A percentile compares a stretch with the other conserved stretches of the same genome.
phyloP scores from a whole-genome alignment of 2,113 vertebrate species.

The Thunnus thynnus region DNA sequence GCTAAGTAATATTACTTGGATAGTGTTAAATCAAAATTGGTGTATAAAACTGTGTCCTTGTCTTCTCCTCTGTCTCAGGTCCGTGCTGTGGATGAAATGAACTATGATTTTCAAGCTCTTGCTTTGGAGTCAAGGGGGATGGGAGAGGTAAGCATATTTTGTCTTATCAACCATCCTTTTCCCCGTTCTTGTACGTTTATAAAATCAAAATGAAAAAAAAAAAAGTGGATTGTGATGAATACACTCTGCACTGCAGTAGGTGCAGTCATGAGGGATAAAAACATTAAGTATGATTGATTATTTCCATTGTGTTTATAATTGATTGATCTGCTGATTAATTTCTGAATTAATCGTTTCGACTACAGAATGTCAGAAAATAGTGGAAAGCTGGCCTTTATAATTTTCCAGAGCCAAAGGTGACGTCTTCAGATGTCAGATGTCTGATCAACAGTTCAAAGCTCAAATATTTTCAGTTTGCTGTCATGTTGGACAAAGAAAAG shows the following conservation, averaged over 20 bases:
- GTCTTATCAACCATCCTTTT: background rate
- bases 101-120: slow-evolving; percentile 99
- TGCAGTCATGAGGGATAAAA: background rate
- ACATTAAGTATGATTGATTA: no score
- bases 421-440: no score
- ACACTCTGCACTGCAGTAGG: background rate
- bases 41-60: background rate
- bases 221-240: background rate
- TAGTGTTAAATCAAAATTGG: background rate
- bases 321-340: no score
- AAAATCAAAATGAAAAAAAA: background rate
- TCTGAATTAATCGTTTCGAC: no score
- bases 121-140: slow-evolving; percentile 98
- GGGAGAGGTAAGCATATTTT: slow-evolving; percentile 91
- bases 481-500: no score
- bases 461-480: no score
- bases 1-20: background rate
- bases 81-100: slow-evolving; percentile 97
- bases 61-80: slow-evolving; percentile 81
- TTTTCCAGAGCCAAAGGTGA: no score
- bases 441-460: no score
- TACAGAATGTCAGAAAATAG: no score
- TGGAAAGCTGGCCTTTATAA: no score
- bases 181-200: no score
- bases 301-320: no score